Percentiles rank a stretch among this genome's conserved stretches.
These are phyloP conservation scores for Isotomurus palustris DNA, from an alignment of 2,888 invertebrate genomes.

Conservation along the genomic window DNA sequence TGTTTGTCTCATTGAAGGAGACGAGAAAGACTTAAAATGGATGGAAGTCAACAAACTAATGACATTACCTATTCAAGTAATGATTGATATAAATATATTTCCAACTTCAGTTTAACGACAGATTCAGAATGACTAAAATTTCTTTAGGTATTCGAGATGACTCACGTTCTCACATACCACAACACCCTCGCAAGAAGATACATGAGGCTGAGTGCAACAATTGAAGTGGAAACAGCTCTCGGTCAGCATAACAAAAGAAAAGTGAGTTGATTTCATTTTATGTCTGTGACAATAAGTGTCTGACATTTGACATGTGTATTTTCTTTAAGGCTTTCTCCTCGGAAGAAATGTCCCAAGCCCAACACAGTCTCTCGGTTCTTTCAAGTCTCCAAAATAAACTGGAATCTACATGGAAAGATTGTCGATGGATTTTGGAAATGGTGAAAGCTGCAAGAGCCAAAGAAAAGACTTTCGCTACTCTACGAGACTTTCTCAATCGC, in stretches of 20 bases:
- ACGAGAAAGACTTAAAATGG: conserved; percentile 67
- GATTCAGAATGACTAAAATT: conserved; percentile 12
- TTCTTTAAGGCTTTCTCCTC: conserved; percentile 77
- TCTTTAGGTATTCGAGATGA: conserved; percentile 68
- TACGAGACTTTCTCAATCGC: conserved; percentile 6
- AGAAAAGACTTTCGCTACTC: conserved; percentile 19
- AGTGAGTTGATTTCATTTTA: no score
- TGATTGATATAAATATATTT: neutral
- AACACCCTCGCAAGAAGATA: conserved; percentile 83
- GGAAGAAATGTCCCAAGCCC: conserved; percentile 77
- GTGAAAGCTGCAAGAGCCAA: conserved; percentile 89
- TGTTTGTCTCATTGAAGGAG: conserved; percentile 79
- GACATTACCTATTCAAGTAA: conserved; percentile 80
- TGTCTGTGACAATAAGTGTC: no score
- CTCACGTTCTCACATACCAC: conserved; percentile 91
- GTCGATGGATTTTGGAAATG: conserved; percentile 94
- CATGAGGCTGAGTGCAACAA: conserved; percentile 83
- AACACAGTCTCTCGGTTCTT: conserved; percentile 73
- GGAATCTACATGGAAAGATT: conserved; percentile 86
- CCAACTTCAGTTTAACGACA: neutral
- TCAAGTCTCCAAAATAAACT: conserved; percentile 79
- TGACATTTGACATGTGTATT: no score
- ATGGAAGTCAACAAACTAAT: conserved; percentile 78
- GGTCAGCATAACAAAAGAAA: conserved; percentile 91
- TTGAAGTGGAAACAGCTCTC: conserved; percentile 85